Percentiles rank a stretch among this genome's conserved stretches.
These are phyloP conservation scores for Scopus umbretta DNA, from an alignment of 2,113 vertebrate genomes.

Conservation along the genomic window DNA sequence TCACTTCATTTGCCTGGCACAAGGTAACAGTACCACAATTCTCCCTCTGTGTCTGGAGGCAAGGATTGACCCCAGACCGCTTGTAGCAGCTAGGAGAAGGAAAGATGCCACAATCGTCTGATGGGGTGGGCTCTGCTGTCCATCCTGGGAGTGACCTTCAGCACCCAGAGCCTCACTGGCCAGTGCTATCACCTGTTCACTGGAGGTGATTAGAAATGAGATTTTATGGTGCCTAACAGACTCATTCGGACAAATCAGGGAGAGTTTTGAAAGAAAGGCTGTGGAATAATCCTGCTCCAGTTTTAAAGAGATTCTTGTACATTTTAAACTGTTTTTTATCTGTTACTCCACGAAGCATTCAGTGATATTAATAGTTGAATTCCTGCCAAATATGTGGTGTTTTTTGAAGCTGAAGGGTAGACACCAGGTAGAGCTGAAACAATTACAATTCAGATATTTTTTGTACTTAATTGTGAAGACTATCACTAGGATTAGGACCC, in stretches of 20 bases:
- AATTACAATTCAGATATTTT: background rate
- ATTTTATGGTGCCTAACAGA: background rate
- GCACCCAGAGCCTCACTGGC: background rate
- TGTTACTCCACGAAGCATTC: background rate
- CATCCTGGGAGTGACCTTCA: background rate
- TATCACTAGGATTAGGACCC: background rate
- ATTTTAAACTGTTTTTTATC: background rate
- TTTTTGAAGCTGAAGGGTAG: background rate
- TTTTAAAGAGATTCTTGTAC: background rate
- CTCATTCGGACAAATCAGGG: background rate
- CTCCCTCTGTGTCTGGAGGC: background rate
- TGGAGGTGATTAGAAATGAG: background rate
- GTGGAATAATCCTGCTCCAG: background rate
- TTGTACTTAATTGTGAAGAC: background rate
- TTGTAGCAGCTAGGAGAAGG: background rate
- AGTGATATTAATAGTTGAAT: background rate
- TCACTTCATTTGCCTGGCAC: background rate
- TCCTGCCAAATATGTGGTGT: background rate
- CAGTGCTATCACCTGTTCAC: background rate
- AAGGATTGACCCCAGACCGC: background rate
- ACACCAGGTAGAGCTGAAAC: background rate
- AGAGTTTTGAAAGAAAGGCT: background rate
- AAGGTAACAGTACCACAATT: background rate
- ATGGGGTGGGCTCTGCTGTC: background rate
- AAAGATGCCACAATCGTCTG: fast-evolving